phyloP scores from a whole-genome alignment of 2,113 vertebrate species.

The Tringa solitaria region DNA sequence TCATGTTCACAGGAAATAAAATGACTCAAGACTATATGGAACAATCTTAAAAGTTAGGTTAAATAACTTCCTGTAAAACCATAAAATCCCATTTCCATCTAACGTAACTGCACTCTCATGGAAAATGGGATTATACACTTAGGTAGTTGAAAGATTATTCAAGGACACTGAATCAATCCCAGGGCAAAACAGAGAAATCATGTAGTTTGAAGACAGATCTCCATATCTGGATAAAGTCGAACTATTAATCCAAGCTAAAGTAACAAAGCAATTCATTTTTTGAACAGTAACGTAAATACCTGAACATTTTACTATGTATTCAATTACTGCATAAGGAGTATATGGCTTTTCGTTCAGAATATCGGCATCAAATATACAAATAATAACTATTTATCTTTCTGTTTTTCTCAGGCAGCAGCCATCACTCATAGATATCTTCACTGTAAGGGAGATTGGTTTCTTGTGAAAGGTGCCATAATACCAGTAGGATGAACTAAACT shows the following conservation, averaged over 20 bases:
- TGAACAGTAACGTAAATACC: not conserved
- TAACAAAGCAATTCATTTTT: not conserved
- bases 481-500: not conserved
- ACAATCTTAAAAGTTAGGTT: constrained; percentile 32
- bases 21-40: not conserved
- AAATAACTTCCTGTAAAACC: constrained; percentile 39
- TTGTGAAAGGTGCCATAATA: not conserved
- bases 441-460: not conserved
- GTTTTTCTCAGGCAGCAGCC: not conserved
- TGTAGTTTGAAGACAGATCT: not conserved
- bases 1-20: constrained; percentile 3
- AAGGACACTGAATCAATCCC: constrained; percentile 4
- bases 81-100: constrained; percentile 31
- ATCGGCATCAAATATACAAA: not conserved
- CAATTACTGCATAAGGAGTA: not conserved
- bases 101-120: constrained; percentile 15
- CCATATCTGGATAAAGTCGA: not conserved
- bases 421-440: not conserved
- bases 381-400: not conserved
- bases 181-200: not conserved
- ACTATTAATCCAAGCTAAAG: not conserved
- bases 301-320: not conserved
- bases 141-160: constrained; percentile 12
- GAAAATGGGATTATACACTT: constrained; percentile 48
- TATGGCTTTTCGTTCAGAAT: not conserved